Conservation (phyloP, 53 echinoderm and acorn worm species). For the Crossaster papposus region DNA sequence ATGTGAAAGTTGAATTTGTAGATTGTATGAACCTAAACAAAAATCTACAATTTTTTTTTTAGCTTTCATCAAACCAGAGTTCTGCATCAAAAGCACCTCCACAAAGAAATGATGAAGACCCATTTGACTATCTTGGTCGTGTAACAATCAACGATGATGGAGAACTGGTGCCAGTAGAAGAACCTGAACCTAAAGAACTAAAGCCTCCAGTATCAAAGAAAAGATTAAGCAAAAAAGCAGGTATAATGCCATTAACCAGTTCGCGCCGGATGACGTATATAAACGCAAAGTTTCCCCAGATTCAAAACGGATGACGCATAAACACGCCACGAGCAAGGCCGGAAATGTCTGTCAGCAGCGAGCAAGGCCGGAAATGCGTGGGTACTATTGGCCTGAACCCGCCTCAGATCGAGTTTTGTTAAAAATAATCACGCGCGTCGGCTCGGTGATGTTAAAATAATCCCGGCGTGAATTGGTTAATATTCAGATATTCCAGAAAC, state of each 20-base stretch:
- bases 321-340: no score
- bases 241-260: not conserved
- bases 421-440: no score
- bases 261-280: no score
- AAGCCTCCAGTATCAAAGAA: not conserved
- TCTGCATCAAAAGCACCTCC: not conserved
- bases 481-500: not conserved
- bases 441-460: no score
- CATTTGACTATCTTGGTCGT: constrained; percentile 41
- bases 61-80: not conserved
- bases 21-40: not conserved
- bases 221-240: not conserved
- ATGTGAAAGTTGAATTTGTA: no score
- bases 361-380: no score
- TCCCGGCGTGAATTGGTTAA: no score
- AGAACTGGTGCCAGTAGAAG: not conserved
- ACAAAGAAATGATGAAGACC: constrained; percentile 30
- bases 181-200: not conserved
- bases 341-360: no score
- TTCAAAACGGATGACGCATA: no score
- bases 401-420: no score
- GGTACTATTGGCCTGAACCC: no score
- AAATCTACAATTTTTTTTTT: not conserved
- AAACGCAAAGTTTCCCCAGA: no score
- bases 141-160: constrained; percentile 42